phyloP scores from a whole-genome alignment of 2,113 vertebrate genomes.

The Caranx melampygus region DNA sequence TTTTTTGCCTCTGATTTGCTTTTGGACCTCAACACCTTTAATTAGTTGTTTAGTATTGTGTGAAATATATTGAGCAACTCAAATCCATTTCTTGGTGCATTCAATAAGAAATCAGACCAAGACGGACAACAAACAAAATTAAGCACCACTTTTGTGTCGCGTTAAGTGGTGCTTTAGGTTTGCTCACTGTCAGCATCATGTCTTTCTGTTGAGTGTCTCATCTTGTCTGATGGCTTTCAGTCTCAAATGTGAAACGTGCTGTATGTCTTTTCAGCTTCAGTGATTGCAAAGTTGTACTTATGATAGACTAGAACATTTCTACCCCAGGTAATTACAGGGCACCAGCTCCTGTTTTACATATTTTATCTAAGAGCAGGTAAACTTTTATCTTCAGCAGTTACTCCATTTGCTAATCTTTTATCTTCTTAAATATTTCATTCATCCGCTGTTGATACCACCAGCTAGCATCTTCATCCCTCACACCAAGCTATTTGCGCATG shows the following conservation, averaged over 20 bases:
- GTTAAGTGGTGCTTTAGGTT: conserved; percentile 31
- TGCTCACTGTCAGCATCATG: conserved; percentile 29
- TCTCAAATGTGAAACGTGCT: neutral
- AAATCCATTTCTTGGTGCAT: neutral
- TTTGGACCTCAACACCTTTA: conserved; percentile 23
- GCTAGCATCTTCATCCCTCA: conserved; percentile 36
- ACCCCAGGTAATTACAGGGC: conserved; percentile 25
- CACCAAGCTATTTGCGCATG: conserved; percentile 38
- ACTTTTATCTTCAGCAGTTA: neutral
- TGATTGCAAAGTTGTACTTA: conserved; percentile 23
- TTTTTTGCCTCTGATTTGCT: conserved; percentile 22
- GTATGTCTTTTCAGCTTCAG: conserved; percentile 19
- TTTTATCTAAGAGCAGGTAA: neutral
- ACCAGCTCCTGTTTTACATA: conserved; percentile 20
- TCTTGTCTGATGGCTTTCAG: conserved; percentile 1
- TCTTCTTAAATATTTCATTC: conserved; percentile 43
- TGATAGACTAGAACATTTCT: conserved; percentile 22
- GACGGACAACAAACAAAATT: conserved; percentile 38
- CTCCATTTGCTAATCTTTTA: conserved; percentile 49
- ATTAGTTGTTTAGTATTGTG: conserved; percentile 26
- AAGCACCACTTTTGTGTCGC: conserved; percentile 31
- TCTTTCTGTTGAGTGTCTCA: conserved; percentile 6
- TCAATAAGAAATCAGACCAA: conserved; percentile 27
- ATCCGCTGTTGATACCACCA: conserved; percentile 23
- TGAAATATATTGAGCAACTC: neutral